Conservation (phyloP, 2,797 vertebrate genomes). For the Novumbra hubbsi region DNA sequence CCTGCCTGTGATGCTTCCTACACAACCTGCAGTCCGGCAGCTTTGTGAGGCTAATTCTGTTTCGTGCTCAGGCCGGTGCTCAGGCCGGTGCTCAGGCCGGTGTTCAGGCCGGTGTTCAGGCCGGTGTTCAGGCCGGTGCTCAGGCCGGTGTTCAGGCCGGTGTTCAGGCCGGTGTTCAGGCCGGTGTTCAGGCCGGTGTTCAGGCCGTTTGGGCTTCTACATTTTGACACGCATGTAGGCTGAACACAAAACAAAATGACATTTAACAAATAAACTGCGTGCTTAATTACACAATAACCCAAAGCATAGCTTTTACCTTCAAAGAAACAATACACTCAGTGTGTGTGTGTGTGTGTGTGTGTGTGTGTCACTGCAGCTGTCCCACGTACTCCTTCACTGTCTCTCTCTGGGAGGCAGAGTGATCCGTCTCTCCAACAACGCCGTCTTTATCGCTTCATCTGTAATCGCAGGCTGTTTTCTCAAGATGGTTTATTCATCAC, state of each 20-base stretch:
- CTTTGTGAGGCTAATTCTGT: no score
- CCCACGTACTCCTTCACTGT: not conserved
- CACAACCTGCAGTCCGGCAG: no score
- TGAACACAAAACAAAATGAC: not conserved
- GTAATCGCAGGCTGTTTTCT: constrained; percentile 36
- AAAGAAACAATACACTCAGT: not conserved
- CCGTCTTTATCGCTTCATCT: constrained; percentile 9
- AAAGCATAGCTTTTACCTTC: not conserved
- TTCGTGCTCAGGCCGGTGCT: no score
- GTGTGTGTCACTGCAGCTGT: not conserved
- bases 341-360: not conserved
- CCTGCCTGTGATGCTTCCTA: no score
- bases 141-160: no score
- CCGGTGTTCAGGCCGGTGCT: no score
- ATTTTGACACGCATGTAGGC: not conserved
- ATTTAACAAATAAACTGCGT: not conserved
- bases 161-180: no score
- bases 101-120: no score
- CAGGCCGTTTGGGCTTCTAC: not conserved
- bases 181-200: no score
- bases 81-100: no score
- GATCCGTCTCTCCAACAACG: not conserved
- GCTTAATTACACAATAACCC: not conserved
- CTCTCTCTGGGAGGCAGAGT: not conserved
- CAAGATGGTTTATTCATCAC: constrained; percentile 40